Conservation (phyloP, 2,113 vertebrate genomes). For the Ictalurus furcatus region DNA sequence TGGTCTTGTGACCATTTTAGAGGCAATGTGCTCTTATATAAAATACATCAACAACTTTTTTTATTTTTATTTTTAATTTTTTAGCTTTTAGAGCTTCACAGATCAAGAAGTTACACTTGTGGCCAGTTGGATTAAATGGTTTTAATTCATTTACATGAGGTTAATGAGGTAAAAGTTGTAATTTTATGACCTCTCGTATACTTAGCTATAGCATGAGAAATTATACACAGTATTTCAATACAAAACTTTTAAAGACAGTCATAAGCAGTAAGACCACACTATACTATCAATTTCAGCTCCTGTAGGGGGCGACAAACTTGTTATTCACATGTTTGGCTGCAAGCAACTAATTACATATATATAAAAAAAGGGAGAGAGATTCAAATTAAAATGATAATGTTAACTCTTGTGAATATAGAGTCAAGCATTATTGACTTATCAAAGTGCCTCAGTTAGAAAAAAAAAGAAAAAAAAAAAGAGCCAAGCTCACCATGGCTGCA, state of each 20-base stretch:
- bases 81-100: background rate
- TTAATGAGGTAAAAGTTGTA: background rate
- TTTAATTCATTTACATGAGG: background rate
- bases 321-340: background rate
- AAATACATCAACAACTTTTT: background rate
- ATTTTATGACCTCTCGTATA: background rate
- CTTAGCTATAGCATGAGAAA: background rate
- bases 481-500: slow-evolving; percentile 40
- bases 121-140: background rate
- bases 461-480: slow-evolving; percentile 31
- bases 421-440: slow-evolving; percentile 48
- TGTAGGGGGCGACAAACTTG: slow-evolving; percentile 49
- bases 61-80: background rate
- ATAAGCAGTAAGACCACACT: background rate
- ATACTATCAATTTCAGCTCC: background rate
- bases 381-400: slow-evolving; percentile 39
- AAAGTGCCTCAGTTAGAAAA: slow-evolving; percentile 40
- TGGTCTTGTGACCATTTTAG: background rate
- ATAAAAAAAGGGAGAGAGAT: slow-evolving; percentile 19
- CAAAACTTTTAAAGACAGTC: background rate
- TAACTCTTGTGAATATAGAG: slow-evolving; percentile 48
- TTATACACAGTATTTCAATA: background rate
- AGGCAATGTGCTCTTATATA: background rate
- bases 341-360: slow-evolving; percentile 22
- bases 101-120: background rate